Evolutionary conservation across 2,888 invertebrate species (phyloP), one percentile per base, ranked within the genome.

Genomic region (Platynereis dumerilii): DNA sequence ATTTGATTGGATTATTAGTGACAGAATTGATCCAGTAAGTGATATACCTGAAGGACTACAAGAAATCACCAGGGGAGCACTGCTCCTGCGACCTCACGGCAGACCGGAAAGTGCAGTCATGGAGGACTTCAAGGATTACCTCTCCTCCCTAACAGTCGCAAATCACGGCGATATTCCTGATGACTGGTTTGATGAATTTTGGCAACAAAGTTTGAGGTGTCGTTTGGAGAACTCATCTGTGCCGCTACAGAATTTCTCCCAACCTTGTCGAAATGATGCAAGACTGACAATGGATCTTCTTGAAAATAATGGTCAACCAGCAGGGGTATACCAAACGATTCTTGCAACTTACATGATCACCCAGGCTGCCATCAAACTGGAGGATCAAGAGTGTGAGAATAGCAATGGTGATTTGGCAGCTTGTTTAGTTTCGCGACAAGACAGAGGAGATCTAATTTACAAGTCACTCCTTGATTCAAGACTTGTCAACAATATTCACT

Each of bases 141-240:
- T 83, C 42, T 76, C 75, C 34, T 72, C 68, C 2, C 66, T 85
- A 55, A 78, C 78, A 0, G 74, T 80, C 26, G 72, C 72, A 22
- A 77, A 80, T 57, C 80, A 81, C 42, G 74, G 72, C 2, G 78
- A 79, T 2, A 78, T 85, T 52, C 84, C 85, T 2, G 75, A 80
- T 62, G 80, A 80, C 60, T 85, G 85, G 85, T 84, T 85, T 60
- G 81, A 83, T 53, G 85, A 85, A 52, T 79, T 83, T 44, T 83
- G 80, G 75, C 83, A 84, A 69, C 76, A 77, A 48, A 17, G 56
- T 17, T 77, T 78, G 60, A 69, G 80, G 64, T 85, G 85, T 68
- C 76, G 79, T 34, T 73, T 84, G 27, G 70, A 79, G 0, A 74
- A 75, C 45, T 77, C 78, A 52, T 70, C 69, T 3, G 67, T 64